A percentile compares a stretch with the other conserved stretches of the same genome.
Evolutionary conservation across 2,888 invertebrate species (phyloP).

Genomic region (Polymixis lichenea): DNA sequence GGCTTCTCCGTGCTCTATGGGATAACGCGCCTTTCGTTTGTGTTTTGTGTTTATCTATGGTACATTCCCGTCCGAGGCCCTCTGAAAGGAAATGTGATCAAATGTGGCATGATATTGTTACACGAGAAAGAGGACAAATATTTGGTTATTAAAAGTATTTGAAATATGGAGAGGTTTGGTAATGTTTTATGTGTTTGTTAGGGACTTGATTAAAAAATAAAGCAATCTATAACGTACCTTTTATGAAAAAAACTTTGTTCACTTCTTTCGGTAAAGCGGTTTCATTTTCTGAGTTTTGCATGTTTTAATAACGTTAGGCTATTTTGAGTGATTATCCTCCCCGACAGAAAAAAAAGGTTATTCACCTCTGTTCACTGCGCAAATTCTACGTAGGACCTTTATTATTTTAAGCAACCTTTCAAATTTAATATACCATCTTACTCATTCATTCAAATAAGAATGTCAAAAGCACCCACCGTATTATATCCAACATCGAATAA

Average conservation of each 20-base stretch:
- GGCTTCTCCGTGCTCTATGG: background rate
- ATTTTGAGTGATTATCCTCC: too few species aligned
- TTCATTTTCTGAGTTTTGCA: background rate
- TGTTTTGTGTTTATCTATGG: constrained; percentile 31
- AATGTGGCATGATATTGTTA: constrained; percentile 4
- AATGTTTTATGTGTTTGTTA: background rate
- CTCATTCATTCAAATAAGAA: background rate
- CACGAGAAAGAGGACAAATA: constrained; percentile 5
- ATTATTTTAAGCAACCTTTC: background rate
- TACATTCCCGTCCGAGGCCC: background rate
- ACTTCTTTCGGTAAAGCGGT: background rate
- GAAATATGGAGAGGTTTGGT: background rate
- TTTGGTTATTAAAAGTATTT: constrained; percentile 13
- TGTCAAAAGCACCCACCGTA: background rate
- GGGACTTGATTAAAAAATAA: background rate
- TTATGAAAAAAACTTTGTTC: too few species aligned
- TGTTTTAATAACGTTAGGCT: background rate
- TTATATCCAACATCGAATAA: background rate
- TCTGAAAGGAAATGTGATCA: constrained; percentile 21
- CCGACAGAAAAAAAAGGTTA: background rate
- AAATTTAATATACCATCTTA: background rate
- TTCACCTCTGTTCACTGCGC: background rate
- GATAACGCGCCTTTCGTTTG: background rate
- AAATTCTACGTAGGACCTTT: background rate
- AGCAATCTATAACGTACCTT: too few species aligned